Conservation (phyloP, 2,113 vertebrate species). For the Herpailurus yagouaroundi region DNA sequence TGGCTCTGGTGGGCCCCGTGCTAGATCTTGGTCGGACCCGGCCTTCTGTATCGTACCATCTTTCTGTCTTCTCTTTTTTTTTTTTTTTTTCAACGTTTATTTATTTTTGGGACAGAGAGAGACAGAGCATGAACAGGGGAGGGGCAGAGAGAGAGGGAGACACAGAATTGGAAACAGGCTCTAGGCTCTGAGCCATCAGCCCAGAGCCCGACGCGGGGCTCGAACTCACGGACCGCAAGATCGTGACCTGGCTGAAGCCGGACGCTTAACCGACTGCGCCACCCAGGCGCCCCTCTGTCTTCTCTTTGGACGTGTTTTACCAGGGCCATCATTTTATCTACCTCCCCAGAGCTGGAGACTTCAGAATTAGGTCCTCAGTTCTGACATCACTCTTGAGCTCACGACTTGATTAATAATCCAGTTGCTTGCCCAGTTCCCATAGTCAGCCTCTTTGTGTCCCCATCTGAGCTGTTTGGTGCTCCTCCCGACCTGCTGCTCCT, state of each 20-base stretch:
- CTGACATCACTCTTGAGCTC: not conserved
- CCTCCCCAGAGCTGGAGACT: not conserved
- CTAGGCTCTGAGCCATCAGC: too few species aligned
- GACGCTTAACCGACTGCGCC: too few species aligned
- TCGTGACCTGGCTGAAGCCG: too few species aligned
- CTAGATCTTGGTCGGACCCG: not conserved
- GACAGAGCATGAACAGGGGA: too few species aligned
- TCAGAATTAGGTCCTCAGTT: not conserved
- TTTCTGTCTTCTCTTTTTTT: not conserved
- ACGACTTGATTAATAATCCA: not conserved
- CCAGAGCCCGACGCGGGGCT: too few species aligned
- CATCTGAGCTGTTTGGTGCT: not conserved
- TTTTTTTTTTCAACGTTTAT: too few species aligned
- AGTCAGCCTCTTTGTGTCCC: not conserved
- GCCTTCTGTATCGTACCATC: not conserved
- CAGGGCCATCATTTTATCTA: not conserved
- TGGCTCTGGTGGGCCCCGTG: not conserved
- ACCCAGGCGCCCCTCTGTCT: too few species aligned
- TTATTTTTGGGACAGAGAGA: too few species aligned
- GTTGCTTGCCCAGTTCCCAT: not conserved
- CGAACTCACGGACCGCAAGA: too few species aligned
- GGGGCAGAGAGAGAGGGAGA: too few species aligned
- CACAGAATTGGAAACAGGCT: too few species aligned
- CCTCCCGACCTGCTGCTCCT: not conserved
- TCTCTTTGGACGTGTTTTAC: not conserved